phyloP scores from a whole-genome alignment of 2,113 vertebrate genomes.

The Leptodactylus fuscus region DNA sequence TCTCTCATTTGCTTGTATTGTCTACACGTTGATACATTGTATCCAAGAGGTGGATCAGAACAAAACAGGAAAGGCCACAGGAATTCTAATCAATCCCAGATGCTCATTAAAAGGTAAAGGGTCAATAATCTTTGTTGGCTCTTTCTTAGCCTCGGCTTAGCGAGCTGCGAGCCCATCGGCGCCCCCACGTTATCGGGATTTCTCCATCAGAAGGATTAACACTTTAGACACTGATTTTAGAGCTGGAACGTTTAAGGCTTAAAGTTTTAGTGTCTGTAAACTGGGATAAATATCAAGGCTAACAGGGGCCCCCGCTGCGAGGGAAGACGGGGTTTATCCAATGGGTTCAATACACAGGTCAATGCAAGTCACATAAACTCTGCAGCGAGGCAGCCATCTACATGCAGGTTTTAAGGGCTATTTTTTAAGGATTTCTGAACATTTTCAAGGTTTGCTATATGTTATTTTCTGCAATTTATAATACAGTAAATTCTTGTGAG shows the following conservation, averaged over 20 bases:
- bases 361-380: no score
- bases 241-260: constrained; percentile 24
- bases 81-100: constrained; percentile 78
- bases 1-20: constrained; percentile 58
- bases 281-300: constrained; percentile 12
- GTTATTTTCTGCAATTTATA: no score
- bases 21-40: constrained; percentile 68
- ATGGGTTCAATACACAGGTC: not conserved
- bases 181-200: constrained; percentile 74
- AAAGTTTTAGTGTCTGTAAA: constrained; percentile 4
- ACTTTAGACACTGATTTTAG: constrained; percentile 64
- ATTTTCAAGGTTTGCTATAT: no score
- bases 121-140: constrained; percentile 84
- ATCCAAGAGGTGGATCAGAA: constrained; percentile 72
- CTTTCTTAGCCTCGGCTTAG: constrained; percentile 82
- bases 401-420: no score
- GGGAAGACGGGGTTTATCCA: not conserved
- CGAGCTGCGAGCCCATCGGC: constrained; percentile 77
- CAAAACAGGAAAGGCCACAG: constrained; percentile 74
- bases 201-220: constrained; percentile 75
- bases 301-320: not conserved
- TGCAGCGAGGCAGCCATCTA: no score
- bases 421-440: no score
- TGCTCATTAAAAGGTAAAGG: constrained; percentile 84
- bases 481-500: no score